Evolutionary conservation across 2,113 vertebrate species (phyloP).

Genomic region (Gallinago media): DNA sequence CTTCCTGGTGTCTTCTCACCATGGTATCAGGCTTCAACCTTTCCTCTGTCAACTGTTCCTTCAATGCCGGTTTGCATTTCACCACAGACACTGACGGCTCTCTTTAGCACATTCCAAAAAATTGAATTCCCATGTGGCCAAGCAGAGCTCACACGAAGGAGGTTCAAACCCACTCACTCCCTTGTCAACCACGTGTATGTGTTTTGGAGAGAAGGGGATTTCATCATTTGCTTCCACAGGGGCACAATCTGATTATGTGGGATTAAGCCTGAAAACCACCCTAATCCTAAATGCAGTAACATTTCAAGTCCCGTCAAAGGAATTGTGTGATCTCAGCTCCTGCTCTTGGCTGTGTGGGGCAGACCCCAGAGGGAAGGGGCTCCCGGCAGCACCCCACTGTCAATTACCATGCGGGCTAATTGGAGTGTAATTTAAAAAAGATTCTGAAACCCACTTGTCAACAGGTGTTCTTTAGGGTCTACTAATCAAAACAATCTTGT

Average conservation of each 20-base stretch:
- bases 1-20: neutral
- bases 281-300: neutral
- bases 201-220: neutral
- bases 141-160: neutral
- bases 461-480: conserved; percentile 20
- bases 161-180: neutral
- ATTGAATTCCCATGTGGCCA: neutral
- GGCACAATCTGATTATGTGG: neutral
- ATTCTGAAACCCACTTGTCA: conserved; percentile 15
- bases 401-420: neutral
- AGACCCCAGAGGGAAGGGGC: neutral
- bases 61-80: neutral
- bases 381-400: neutral
- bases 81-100: neutral
- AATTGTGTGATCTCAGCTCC: neutral
- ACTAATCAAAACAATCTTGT: conserved; percentile 47
- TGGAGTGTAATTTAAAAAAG: neutral
- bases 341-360: neutral
- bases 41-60: neutral
- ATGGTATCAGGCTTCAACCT: neutral
- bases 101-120: neutral
- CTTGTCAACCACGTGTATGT: neutral
- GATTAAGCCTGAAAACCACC: neutral
- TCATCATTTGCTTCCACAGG: neutral
- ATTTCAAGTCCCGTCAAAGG: neutral